These are phyloP conservation scores for Cartodere bifasciata DNA, from an alignment of 2,888 invertebrate genomes.

Conservation along the genomic window DNA sequence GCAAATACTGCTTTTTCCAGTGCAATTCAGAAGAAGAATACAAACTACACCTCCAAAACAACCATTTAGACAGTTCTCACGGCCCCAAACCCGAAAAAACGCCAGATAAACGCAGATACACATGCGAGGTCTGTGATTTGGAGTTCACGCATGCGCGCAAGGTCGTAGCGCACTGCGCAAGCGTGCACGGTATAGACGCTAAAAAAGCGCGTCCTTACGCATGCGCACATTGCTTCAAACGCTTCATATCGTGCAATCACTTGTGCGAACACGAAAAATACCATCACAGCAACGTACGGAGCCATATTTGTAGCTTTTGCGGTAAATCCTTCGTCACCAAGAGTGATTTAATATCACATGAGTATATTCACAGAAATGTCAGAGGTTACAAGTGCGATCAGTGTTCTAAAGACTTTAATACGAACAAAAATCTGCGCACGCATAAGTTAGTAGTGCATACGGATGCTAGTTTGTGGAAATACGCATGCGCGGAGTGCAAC, in stretches of 20 bases:
- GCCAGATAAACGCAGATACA: no score
- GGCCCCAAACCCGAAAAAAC: no score
- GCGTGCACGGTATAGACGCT: conserved; percentile 18
- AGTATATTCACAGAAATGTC: conserved; percentile 25
- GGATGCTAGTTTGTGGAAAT: conserved; percentile 15
- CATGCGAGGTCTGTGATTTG: no score
- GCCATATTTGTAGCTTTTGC: conserved; percentile 24
- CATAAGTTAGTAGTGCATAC: conserved; percentile 18
- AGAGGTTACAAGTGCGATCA: conserved; percentile 22
- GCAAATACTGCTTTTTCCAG: no score
- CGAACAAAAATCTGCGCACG: conserved; percentile 23
- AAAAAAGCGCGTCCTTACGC: conserved; percentile 22
- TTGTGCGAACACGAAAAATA: conserved; percentile 24
- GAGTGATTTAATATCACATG: conserved; percentile 23
- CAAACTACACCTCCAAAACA: no score
- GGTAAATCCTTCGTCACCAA: conserved; percentile 32
- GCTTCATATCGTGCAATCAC: conserved; percentile 23
- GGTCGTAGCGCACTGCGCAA: no score
- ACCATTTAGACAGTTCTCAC: no score
- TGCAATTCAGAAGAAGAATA: no score
- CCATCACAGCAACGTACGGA: conserved; percentile 22
- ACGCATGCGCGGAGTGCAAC: conserved; percentile 15
- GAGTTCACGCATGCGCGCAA: no score
- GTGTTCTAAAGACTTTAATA: conserved; percentile 25
- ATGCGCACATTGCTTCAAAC: conserved; percentile 21